phyloP scores from a whole-genome alignment of 1,140 invertebrate species.

The Archegozetes longisetosus region DNA sequence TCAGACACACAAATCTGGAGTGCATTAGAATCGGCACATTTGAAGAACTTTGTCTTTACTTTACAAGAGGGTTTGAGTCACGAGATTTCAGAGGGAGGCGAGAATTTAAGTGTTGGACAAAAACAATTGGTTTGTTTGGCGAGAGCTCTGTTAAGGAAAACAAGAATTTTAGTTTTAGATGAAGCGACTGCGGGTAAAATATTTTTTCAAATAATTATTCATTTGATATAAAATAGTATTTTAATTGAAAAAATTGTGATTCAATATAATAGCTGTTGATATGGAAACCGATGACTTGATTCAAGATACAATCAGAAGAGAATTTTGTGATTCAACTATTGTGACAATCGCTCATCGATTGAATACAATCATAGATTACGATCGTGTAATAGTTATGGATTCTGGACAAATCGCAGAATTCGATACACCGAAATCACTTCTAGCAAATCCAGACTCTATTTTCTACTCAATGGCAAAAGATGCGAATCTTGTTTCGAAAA shows the following conservation, averaged over 20 bases:
- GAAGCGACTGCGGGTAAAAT: conserved; percentile 35
- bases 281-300: conserved; percentile 30
- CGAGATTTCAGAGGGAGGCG: conserved; percentile 27
- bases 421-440: conserved; percentile 28
- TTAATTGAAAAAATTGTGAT: too few species aligned
- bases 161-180: conserved; percentile 39
- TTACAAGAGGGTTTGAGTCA: conserved; percentile 25
- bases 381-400: conserved; percentile 27
- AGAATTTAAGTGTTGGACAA: conserved; percentile 39
- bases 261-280: conserved; percentile 26
- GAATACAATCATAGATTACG: conserved; percentile 31
- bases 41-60: conserved; percentile 43
- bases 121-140: conserved; percentile 38
- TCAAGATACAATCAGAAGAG: conserved; percentile 30
- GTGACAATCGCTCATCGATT: conserved; percentile 33
- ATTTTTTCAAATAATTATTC: conserved; percentile 4
- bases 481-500: conserved; percentile 23
- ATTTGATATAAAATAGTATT: neutral
- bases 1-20: conserved; percentile 57
- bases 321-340: conserved; percentile 30
- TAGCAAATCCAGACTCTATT: conserved; percentile 25
- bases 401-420: conserved; percentile 33
- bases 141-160: conserved; percentile 34
- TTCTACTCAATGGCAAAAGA: conserved; percentile 31
- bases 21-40: conserved; percentile 56